Evolutionary conservation across 2,113 vertebrate genomes (phyloP).

Genomic region (Seriola aureovittata): DNA sequence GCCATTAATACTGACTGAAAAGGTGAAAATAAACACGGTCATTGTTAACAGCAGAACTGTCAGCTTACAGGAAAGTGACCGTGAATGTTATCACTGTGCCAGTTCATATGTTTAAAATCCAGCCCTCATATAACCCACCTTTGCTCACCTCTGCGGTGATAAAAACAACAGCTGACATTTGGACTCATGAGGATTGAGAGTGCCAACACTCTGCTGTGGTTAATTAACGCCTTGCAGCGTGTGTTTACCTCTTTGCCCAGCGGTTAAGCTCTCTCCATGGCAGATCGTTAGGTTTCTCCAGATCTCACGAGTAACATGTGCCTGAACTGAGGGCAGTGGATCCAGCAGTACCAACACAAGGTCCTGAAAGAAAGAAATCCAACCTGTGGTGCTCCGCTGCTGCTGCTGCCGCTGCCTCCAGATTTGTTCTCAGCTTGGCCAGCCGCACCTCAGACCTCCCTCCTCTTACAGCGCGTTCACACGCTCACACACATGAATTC

Average conservation of each 20-base stretch:
- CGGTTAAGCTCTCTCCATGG: constrained; percentile 19
- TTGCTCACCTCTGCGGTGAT: background rate
- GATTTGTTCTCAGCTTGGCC: background rate
- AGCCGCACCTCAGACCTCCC: background rate
- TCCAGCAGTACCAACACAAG: background rate
- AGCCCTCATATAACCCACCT: background rate
- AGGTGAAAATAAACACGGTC: background rate
- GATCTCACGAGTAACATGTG: constrained; percentile 6
- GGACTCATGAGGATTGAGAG: background rate
- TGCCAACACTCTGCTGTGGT: background rate
- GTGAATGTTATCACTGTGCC: no score
- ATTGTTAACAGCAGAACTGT: background rate
- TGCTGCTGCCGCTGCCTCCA: background rate
- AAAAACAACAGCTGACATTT: background rate
- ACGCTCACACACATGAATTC: background rate
- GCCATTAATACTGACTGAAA: no score
- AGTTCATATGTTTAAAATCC: background rate
- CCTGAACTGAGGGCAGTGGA: background rate
- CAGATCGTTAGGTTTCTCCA: background rate
- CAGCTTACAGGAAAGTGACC: background rate
- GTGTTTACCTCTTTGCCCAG: constrained; percentile 14
- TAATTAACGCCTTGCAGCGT: no score
- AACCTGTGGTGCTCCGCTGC: background rate
- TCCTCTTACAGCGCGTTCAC: background rate
- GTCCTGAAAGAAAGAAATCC: background rate